These are phyloP conservation scores for Malthinus seriepunctatus DNA, from an alignment of 2,888 invertebrate genomes.

Conservation along the genomic window DNA sequence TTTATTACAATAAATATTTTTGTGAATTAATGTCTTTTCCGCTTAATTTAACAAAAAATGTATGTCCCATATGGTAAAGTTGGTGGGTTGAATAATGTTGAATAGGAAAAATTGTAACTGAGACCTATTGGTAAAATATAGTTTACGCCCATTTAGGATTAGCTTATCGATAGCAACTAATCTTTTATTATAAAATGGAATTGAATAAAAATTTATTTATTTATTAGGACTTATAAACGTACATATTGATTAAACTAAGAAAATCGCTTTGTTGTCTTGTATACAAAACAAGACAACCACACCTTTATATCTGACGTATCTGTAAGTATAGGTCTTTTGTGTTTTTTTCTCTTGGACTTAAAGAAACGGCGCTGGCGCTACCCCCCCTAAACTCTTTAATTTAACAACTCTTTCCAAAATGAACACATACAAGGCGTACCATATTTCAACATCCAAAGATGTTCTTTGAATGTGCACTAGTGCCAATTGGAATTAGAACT, in stretches of 20 bases:
- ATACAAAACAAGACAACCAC: slow-evolving; percentile 16
- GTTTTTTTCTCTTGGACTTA: too few species aligned
- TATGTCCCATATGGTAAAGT: slow-evolving; percentile 5
- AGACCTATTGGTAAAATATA: slow-evolving; percentile 17
- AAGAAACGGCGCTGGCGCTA: too few species aligned
- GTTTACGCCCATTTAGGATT: slow-evolving; percentile 19
- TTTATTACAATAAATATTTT: too few species aligned
- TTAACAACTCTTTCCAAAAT: too few species aligned
- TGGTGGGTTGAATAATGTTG: slow-evolving; percentile 15
- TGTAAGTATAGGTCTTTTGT: slow-evolving; percentile 4
- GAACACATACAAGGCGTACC: too few species aligned
- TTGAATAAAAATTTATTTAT: slow-evolving; percentile 14
- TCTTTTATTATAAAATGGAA: slow-evolving; percentile 5
- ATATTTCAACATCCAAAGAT: too few species aligned
- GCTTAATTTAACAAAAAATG: too few species aligned
- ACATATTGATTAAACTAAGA: slow-evolving; percentile 10
- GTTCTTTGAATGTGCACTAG: too few species aligned
- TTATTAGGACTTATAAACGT: slow-evolving; percentile 15
- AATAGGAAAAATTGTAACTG: slow-evolving; percentile 9
- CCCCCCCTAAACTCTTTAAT: too few species aligned
- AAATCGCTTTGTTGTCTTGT: slow-evolving; percentile 16
- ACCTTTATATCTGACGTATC: slow-evolving; percentile 19
- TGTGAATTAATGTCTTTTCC: too few species aligned
- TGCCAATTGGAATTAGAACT: too few species aligned
- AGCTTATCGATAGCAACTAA: slow-evolving; percentile 15